Evolutionary conservation across 1,140 invertebrate species (phyloP), one percentile per base, ranked within the genome.

Genomic region (Rhagoletis pomonella): DNA sequence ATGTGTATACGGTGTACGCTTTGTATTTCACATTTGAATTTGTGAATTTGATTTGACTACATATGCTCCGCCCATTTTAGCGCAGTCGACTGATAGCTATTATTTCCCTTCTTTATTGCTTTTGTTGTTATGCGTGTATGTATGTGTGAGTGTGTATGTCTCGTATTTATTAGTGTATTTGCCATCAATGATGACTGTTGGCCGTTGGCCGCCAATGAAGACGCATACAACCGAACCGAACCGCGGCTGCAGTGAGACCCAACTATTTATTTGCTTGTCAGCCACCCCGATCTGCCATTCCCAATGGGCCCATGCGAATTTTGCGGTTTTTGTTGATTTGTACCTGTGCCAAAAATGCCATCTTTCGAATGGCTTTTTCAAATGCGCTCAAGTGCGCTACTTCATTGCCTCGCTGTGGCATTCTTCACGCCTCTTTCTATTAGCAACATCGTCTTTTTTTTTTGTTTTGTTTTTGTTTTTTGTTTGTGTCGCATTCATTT

Each of bases 351-450:
- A 81, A 81, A 81, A 81, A 81, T 81, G 73, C 73, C 47, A 81
- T 81, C 73, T 81, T 81, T 58, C 73, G 73, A 81, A 81, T 81
- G 47, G 50, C 73, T 55, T 81, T 67, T 81, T 81, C 73, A 55
- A 81, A 81, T 55, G 44, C 47, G 17, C 73, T 42, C 73, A 55
- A 81, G 47, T 81, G 47, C 5, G 42, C 69, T 73, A 47, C 69
- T 47, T 73, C 44, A 73, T 5, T 44, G 44, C 42, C 14, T n/a
- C 69, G 69, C 69, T 44, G 39, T 4, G 69, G 14, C 17, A 29
- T 17, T 55, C 42, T 44, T 81, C 73, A 55, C 73, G 73, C 73
- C 73, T 81, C 47, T 81, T 73, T 81, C 47, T 81, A 42, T 81
- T 81, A 19, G 12, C 6, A 9, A 81, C 73, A 62, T 62, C 60